Conservation (phyloP, 2,797 vertebrate species). For the Bradypus variegatus region DNA sequence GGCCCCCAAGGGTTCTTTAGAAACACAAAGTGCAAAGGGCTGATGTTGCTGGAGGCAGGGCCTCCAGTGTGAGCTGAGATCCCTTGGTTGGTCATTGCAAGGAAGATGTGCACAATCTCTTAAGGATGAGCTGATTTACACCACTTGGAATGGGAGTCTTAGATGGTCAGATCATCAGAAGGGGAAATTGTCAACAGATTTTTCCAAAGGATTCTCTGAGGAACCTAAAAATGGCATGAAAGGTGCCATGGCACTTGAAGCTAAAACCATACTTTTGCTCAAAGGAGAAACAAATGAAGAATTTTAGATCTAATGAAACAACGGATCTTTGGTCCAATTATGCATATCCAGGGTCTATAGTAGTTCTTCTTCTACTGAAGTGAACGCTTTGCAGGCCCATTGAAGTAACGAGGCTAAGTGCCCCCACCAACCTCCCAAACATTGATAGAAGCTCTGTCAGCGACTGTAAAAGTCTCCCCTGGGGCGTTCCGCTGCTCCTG, state of each 20-base stretch:
- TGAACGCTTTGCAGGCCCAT: neutral
- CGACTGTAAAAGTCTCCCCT: neutral
- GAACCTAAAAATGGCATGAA: neutral
- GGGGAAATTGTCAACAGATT: neutral
- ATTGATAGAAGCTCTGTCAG: neutral
- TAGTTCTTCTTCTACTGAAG: neutral
- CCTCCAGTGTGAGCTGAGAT: too few relatives aligned
- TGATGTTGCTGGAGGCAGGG: neutral
- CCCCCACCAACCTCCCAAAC: neutral
- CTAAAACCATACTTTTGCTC: conserved; percentile 1
- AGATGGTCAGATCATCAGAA: neutral
- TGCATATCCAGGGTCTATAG: neutral
- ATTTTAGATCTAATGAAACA: neutral
- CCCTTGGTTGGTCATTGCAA: too few relatives aligned
- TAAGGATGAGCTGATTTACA: neutral
- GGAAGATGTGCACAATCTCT: too few relatives aligned
- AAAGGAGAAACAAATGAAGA: neutral
- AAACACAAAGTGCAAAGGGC: neutral
- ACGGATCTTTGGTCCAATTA: neutral
- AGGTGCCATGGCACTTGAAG: neutral
- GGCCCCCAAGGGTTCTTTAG: too few relatives aligned
- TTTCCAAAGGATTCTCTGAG: neutral
- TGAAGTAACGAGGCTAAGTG: neutral
- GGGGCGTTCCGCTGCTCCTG: neutral
- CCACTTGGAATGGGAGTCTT: neutral